Evolutionary conservation across 2,797 vertebrate species (phyloP).

Genomic region (Chlorospingus flavigularis): DNA sequence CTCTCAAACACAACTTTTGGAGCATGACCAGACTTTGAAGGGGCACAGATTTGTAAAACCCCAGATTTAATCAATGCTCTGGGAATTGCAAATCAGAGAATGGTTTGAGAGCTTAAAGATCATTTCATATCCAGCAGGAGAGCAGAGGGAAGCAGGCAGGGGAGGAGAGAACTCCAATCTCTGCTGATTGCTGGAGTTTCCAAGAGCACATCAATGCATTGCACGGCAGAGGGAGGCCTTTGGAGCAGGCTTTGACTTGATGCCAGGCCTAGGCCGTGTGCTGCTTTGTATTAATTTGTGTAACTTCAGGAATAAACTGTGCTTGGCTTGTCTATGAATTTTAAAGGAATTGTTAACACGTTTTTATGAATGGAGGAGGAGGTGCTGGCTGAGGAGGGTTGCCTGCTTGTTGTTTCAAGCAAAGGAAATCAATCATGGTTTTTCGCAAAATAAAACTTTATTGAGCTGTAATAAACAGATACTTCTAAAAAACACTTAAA

Average conservation of each 20-base stretch:
- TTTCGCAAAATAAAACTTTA: slow-evolving; percentile 63
- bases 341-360: slow-evolving; percentile 68
- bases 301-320: slow-evolving; percentile 25
- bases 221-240: slow-evolving; percentile 40
- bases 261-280: slow-evolving; percentile 17
- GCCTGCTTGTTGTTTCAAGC: slow-evolving; percentile 47
- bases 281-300: slow-evolving; percentile 60
- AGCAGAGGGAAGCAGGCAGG: not conserved
- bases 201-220: not conserved
- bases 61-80: not conserved
- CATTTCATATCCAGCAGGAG: not conserved
- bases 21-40: accelerated
- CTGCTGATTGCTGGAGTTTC: not conserved
- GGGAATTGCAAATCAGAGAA: not conserved
- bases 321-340: slow-evolving; percentile 49
- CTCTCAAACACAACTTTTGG: not conserved
- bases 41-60: accelerated
- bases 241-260: not conserved
- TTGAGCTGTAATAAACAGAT: slow-evolving; percentile 65
- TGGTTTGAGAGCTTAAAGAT: too few species aligned
- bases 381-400: slow-evolving; percentile 16
- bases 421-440: slow-evolving; percentile 53
- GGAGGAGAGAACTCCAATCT: not conserved
- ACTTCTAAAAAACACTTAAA: slow-evolving; percentile 45
- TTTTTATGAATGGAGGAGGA: slow-evolving; percentile 61